Percentiles rank a stretch among this genome's conserved stretches.
phyloP scores from a whole-genome alignment of 37 sponge, comb jelly and placozoan genomes.

The Ephydatia muelleri region DNA sequence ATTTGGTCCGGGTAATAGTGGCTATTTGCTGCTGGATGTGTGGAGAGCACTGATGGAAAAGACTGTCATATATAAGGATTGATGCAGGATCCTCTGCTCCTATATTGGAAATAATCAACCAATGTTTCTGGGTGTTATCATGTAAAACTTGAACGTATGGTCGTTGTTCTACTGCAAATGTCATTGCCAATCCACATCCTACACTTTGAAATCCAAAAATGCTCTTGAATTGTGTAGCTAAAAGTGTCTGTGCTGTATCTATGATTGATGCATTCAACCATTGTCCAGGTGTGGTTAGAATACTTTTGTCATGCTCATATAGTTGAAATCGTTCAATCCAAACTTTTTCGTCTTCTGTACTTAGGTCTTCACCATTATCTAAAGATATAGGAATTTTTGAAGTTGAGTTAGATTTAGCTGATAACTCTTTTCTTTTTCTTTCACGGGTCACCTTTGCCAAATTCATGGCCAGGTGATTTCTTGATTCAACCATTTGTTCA shows the following conservation, averaged over 20 bases:
- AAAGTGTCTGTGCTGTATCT: slow-evolving; percentile 3
- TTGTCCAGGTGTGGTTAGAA: not conserved
- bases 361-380: not conserved
- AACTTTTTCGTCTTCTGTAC: not conserved
- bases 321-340: slow-evolving; percentile 16
- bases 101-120: slow-evolving; percentile 2
- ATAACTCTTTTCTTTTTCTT: too few relatives aligned
- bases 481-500: too few relatives aligned
- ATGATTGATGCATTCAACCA: slow-evolving; percentile 16
- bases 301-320: not conserved
- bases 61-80: not conserved
- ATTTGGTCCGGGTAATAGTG: not conserved
- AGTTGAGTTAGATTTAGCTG: too few relatives aligned
- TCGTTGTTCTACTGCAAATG: not conserved
- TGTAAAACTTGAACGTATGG: slow-evolving; percentile 14
- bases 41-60: slow-evolving; percentile 1
- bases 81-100: not conserved
- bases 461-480: too few relatives aligned
- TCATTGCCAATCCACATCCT: slow-evolving; percentile 4
- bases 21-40: slow-evolving; percentile 4
- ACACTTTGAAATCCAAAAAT: slow-evolving; percentile 7
- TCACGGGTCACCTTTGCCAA: too few relatives aligned
- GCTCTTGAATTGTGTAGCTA: slow-evolving; percentile 10
- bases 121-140: slow-evolving; percentile 3
- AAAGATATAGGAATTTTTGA: too few relatives aligned